Percentiles rank a stretch among this genome's conserved stretches.
Conservation (phyloP, 2,113 vertebrate genomes). For the Pardalotus punctatus region DNA sequence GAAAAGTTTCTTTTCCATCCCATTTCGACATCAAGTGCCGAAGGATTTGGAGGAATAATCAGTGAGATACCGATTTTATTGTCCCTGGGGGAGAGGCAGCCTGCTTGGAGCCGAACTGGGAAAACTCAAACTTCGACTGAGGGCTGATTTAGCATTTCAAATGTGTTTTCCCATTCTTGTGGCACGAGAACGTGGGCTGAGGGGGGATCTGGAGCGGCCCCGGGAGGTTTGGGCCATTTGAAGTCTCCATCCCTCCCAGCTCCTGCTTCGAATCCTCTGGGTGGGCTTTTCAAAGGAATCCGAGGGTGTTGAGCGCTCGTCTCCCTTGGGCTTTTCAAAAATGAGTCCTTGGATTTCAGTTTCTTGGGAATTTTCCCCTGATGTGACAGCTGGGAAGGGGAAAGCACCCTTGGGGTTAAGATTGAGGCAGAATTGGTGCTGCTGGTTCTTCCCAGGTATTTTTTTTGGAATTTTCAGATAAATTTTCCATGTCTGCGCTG, state of each 20-base stretch:
- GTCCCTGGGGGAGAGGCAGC: not conserved
- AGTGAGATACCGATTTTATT: not conserved
- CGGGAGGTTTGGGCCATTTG: not conserved
- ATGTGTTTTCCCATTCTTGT: not conserved
- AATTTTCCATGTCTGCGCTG: not conserved
- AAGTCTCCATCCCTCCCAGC: not conserved
- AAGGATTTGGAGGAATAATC: not conserved
- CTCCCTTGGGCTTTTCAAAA: not conserved
- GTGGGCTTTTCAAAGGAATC: slow-evolving; percentile 30
- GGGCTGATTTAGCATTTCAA: not conserved
- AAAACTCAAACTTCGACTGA: not conserved
- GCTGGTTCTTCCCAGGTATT: not conserved
- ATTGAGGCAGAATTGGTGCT: not conserved
- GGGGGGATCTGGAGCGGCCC: not conserved
- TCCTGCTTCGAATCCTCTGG: not conserved
- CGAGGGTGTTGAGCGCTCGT: not conserved
- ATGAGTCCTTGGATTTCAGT: not conserved
- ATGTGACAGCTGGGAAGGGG: not conserved
- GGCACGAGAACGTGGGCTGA: not conserved
- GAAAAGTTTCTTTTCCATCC: not conserved
- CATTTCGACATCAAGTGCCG: too few species aligned
- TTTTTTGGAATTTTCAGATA: not conserved
- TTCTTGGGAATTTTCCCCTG: not conserved
- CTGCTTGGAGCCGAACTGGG: not conserved
- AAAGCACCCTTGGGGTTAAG: not conserved